phyloP scores from a whole-genome alignment of 92 coral and sea anemone genomes.

The Porites lobata region DNA sequence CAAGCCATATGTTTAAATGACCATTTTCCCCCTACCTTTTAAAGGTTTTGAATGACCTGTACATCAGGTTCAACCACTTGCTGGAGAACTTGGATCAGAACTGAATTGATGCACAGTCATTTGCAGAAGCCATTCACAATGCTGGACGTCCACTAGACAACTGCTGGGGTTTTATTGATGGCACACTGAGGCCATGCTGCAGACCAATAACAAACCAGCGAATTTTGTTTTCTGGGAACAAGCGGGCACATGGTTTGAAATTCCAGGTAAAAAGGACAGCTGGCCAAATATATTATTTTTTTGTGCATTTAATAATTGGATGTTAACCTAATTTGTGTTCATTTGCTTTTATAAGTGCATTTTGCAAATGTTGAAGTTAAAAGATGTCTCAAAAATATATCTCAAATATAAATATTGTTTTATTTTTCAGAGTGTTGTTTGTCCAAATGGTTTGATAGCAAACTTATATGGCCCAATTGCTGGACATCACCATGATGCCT shows the following conservation, averaged over 20 bases:
- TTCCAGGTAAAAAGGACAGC: slow-evolving; percentile 58
- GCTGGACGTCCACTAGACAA: slow-evolving; percentile 62
- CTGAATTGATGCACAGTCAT: slow-evolving; percentile 66
- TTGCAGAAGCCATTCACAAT: slow-evolving; percentile 75
- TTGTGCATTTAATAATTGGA: slow-evolving; percentile 18
- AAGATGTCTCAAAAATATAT: background rate
- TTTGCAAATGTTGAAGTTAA: slow-evolving; percentile 14
- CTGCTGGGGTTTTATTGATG: slow-evolving; percentile 76
- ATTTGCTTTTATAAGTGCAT: background rate
- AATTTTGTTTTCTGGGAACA: slow-evolving; percentile 73
- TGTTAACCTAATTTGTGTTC: slow-evolving; percentile 12
- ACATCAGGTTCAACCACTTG: slow-evolving; percentile 64
- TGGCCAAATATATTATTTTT: background rate
- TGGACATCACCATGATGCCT: slow-evolving; percentile 66
- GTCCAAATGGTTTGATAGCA: slow-evolving; percentile 58
- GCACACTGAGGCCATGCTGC: slow-evolving; percentile 70
- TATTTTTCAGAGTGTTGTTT: slow-evolving; percentile 36
- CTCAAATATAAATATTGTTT: slow-evolving; percentile 5
- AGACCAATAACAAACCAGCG: slow-evolving; percentile 57
- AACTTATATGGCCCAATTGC: slow-evolving; percentile 63
- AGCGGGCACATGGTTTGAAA: slow-evolving; percentile 68
- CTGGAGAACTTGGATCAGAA: slow-evolving; percentile 54
- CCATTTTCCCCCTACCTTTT: too few relatives aligned
- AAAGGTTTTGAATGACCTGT: too few relatives aligned
- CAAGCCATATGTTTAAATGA: too few relatives aligned